These are phyloP conservation scores for Agonum fuliginosum DNA, from an alignment of 2,888 invertebrate genomes.

Conservation along the genomic window DNA sequence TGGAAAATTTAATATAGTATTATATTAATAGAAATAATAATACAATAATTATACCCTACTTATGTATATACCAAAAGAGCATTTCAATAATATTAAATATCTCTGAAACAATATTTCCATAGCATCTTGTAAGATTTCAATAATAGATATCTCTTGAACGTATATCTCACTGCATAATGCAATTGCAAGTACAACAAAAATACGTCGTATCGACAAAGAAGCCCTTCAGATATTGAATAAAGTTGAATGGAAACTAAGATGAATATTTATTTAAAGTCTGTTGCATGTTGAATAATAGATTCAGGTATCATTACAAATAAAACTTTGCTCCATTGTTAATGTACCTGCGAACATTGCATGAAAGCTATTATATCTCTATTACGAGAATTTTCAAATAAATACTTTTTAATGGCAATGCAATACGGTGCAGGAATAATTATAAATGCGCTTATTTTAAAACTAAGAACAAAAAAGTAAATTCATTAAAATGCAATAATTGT, in stretches of 20 bases:
- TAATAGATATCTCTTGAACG: slow-evolving; percentile 19
- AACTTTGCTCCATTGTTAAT: not conserved
- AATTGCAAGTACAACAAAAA: slow-evolving; percentile 2
- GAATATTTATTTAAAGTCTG: slow-evolving; percentile 30
- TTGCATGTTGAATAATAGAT: slow-evolving; percentile 11
- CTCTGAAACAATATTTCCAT: slow-evolving; percentile 1
- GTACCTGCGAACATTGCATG: not conserved
- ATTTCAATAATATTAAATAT: not conserved
- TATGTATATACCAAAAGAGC: too few relatives aligned
- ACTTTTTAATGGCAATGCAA: not conserved
- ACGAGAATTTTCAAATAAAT: too few relatives aligned
- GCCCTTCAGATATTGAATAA: slow-evolving; percentile 19
- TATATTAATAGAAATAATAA: too few relatives aligned
- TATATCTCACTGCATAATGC: slow-evolving; percentile 1
- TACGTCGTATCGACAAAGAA: slow-evolving; percentile 1
- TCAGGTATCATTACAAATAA: slow-evolving; percentile 1
- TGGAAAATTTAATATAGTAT: too few relatives aligned
- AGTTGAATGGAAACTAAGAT: slow-evolving; percentile 26
- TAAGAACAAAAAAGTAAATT: too few relatives aligned
- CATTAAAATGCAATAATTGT: too few relatives aligned
- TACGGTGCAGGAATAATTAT: too few relatives aligned
- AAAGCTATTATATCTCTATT: too few relatives aligned
- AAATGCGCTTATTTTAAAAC: too few relatives aligned
- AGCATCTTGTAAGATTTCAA: not conserved
- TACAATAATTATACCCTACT: too few relatives aligned